Evolutionary conservation across 2,797 vertebrate genomes (phyloP).

Genomic region (Phoeniculus purpureus): DNA sequence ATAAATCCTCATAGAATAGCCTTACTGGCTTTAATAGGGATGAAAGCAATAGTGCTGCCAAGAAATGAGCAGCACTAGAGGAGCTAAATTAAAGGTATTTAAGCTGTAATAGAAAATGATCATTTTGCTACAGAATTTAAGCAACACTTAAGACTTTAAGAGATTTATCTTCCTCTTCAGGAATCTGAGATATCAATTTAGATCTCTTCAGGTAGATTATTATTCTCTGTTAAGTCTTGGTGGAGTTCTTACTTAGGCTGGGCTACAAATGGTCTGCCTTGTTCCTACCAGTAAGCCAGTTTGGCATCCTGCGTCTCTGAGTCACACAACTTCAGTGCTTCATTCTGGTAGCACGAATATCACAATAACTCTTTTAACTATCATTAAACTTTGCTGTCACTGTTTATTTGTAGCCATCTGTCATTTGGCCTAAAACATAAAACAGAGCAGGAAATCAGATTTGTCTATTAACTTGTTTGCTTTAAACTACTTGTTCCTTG

Average conservation of each 20-base stretch:
- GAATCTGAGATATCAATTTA: conserved; percentile 28
- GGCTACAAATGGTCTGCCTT: neutral
- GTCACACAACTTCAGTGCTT: neutral
- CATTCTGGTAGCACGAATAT: neutral
- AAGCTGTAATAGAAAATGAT: neutral
- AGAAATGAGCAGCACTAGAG: neutral
- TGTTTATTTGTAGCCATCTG: neutral
- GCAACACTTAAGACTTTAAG: neutral
- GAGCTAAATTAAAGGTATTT: neutral
- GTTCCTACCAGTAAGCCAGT: neutral
- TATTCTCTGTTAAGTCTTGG: neutral
- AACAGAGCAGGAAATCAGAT: neutral
- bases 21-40: conserved; percentile 17
- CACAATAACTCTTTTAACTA: neutral
- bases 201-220: neutral
- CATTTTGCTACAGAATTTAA: neutral
- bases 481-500: neutral
- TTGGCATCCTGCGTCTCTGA: neutral
- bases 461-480: neutral
- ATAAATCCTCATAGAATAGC: conserved; percentile 21
- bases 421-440: neutral
- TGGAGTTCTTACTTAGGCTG: neutral
- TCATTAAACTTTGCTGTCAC: neutral
- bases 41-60: conserved; percentile 31
- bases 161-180: conserved; percentile 17